Conservation (phyloP, 2,888 invertebrate species). For the Campoletis raptor region DNA sequence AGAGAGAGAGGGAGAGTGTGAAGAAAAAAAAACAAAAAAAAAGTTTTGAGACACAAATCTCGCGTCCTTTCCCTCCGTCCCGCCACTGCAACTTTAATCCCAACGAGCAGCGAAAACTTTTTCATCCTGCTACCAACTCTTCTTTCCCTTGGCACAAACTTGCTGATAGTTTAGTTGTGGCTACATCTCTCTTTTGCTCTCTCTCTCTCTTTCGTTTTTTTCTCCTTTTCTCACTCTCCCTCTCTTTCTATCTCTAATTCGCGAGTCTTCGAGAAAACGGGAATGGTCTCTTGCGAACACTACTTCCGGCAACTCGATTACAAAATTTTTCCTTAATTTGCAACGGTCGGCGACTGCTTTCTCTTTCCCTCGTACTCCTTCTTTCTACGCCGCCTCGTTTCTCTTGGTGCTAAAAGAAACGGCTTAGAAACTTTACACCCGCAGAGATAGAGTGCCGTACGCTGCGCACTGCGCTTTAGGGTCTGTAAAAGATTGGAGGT, state of each 20-base stretch:
- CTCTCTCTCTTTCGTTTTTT: slow-evolving; percentile 10
- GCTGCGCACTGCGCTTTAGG: slow-evolving; percentile 33
- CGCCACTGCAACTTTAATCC: slow-evolving; percentile 68
- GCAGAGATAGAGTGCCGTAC: slow-evolving; percentile 32
- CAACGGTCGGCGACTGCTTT: slow-evolving; percentile 65
- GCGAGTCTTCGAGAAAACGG: slow-evolving; percentile 43
- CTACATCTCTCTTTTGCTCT: slow-evolving; percentile 32
- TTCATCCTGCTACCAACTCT: slow-evolving; percentile 20
- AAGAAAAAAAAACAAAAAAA: background rate
- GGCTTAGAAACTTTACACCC: slow-evolving; percentile 70
- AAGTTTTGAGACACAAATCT: slow-evolving; percentile 31
- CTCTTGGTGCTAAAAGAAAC: slow-evolving; percentile 68
- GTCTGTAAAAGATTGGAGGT: slow-evolving; percentile 16
- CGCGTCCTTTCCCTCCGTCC: slow-evolving; percentile 54
- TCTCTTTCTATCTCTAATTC: slow-evolving; percentile 31
- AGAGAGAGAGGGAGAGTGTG: background rate
- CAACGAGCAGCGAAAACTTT: slow-evolving; percentile 63
- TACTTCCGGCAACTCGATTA: slow-evolving; percentile 74
- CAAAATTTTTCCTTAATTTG: slow-evolving; percentile 76
- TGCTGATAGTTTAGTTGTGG: slow-evolving; percentile 60
- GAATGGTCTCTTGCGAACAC: slow-evolving; percentile 53
- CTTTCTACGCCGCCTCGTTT: slow-evolving; percentile 63
- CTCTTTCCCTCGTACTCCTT: background rate
- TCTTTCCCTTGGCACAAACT: slow-evolving; percentile 45
- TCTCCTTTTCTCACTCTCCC: slow-evolving; percentile 7